Evolutionary conservation across 2,797 vertebrate species (phyloP).

Genomic region (Eurystomus glaucurus): DNA sequence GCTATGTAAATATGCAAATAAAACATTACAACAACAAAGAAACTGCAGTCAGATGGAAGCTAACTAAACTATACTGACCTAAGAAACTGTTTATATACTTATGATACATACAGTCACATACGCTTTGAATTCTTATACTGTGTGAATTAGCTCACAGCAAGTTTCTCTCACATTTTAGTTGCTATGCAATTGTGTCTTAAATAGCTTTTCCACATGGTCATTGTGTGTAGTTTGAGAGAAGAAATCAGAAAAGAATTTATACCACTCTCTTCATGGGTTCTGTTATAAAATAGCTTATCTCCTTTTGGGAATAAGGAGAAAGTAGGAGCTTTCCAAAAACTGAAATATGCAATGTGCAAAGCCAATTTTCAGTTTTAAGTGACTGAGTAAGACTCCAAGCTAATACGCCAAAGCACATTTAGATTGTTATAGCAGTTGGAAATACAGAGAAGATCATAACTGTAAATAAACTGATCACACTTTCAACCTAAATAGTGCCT

Average conservation of each 20-base stretch:
- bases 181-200: not conserved
- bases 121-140: not conserved
- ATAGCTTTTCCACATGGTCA: slow-evolving; percentile 16
- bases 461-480: not conserved
- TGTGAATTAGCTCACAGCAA: not conserved
- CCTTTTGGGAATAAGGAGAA: slow-evolving; percentile 2
- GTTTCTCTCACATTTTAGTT: not conserved
- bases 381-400: not conserved
- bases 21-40: not conserved
- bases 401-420: not conserved
- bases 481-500: not conserved
- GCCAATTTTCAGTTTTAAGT: slow-evolving; percentile 25
- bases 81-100: not conserved
- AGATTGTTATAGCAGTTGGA: not conserved
- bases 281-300: slow-evolving; percentile 2
- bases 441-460: not conserved
- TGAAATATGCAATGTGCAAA: not conserved
- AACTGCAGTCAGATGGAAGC: not conserved
- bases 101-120: not conserved
- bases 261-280: not conserved
- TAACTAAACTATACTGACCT: not conserved
- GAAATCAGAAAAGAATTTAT: not conserved
- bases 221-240: not conserved
- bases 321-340: not conserved
- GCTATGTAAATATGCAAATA: not conserved